Base-by-base conservation (phyloP, 2,888 invertebrate species). In the Amblyteles armatorius region DNA sequence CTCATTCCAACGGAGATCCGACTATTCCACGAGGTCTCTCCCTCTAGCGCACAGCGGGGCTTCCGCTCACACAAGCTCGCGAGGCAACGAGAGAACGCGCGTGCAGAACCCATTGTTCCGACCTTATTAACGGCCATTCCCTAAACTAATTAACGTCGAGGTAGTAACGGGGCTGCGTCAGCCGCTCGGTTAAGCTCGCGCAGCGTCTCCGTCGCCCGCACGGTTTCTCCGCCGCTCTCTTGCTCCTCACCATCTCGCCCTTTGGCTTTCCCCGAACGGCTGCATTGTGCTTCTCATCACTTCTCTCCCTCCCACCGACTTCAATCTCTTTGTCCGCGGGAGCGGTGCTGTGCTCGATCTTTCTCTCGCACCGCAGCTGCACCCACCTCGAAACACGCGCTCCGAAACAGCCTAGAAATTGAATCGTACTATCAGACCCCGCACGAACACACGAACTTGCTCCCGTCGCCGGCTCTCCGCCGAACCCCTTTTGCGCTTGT, bases 341-440 rank as follows among this genome's bases (percentile, higher is more conserved):
- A 44, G 65, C 52, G 26, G 44, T 22, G 44, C 71, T 67, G 68
- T 48, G 57, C 48, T 57, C 71, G 79, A 80, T 81, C 71, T 81
- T 77, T 81, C 81, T 67, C 77, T 71, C 22, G 60, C 71, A 79
- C 29, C 60, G 57, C 78, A 55, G 63, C 57, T 22, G 76, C 48
- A 50, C 57, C 16, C 76, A 55, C 67, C 48, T 26, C 79, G 84
- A 74, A 84, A 87, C 86, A 87, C 83, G 84, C 74, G 71, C 71
- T 74, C 67, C 76, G 71, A 79, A 71, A 71, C 72, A 72, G 52
- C 78, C 84, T 82, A 83, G 87, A 88, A 89, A 88, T 90, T 89
- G 87, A 89, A 90, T 90, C 85, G 87, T 86, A 88, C 89, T 89
- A 89, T 89, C 88, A 88, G 87, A 87, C 83, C 79, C 79, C 65